These are phyloP conservation scores for Heliangelus exortis DNA, from an alignment of 2,797 vertebrate genomes.

Conservation along the genomic window DNA sequence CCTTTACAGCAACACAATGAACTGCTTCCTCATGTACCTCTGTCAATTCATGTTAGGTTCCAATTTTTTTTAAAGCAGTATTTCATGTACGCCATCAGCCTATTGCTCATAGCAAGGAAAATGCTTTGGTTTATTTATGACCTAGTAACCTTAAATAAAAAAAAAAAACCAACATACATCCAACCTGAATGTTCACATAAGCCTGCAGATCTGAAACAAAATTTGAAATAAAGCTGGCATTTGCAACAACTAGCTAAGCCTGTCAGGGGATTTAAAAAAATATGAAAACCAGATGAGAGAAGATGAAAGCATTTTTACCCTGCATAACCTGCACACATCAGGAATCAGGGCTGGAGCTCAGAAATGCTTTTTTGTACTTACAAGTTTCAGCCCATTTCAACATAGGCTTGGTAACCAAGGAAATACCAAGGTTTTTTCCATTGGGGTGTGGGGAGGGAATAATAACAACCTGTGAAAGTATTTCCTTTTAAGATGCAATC, in stretches of 20 bases:
- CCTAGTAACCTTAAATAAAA: conserved; percentile 72
- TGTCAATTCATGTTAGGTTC: conserved; percentile 83
- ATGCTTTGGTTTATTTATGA: conserved; percentile 81
- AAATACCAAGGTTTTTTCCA: background rate
- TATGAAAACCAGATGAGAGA: conserved; percentile 57
- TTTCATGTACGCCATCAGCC: conserved; percentile 67
- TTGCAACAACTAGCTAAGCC: conserved; percentile 42
- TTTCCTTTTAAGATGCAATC: background rate
- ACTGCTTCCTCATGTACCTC: conserved; percentile 79
- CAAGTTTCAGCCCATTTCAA: background rate
- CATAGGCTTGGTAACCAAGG: background rate
- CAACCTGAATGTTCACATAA: conserved; percentile 53
- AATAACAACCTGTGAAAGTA: background rate
- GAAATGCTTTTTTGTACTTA: background rate
- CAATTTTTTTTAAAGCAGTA: conserved; percentile 59
- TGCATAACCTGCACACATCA: conserved; percentile 17
- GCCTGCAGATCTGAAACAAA: conserved; percentile 51
- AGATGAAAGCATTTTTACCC: conserved; percentile 59
- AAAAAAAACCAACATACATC: background rate
- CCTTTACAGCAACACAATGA: conserved; percentile 64
- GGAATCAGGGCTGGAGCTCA: background rate
- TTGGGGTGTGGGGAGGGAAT: background rate
- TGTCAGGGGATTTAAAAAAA: background rate
- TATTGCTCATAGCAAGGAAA: conserved; percentile 77
- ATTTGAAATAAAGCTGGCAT: conserved; percentile 65